Evolutionary conservation across 2,113 vertebrate species (phyloP).

Genomic region (Numenius arquata): DNA sequence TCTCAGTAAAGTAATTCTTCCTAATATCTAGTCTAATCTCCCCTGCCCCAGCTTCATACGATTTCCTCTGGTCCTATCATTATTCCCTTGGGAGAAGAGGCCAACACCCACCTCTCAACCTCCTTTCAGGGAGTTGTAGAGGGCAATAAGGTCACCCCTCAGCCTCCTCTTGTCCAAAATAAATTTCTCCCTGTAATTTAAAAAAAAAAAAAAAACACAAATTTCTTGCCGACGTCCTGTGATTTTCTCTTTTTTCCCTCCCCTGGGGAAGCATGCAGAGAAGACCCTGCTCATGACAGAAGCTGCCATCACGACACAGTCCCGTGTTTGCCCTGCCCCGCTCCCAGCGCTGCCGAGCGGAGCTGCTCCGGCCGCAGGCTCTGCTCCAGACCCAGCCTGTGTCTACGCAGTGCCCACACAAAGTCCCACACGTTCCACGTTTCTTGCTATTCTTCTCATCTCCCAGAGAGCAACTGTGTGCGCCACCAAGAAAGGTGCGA

Average conservation of each 20-base stretch:
- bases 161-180: too few relatives aligned
- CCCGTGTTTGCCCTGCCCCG: accelerated
- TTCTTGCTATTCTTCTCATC: neutral
- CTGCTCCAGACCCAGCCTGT: neutral
- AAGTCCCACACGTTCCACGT: accelerated
- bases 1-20: too few relatives aligned
- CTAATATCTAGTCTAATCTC: too few relatives aligned
- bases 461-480: neutral
- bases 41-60: too few relatives aligned
- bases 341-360: accelerated
- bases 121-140: too few relatives aligned
- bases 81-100: too few relatives aligned
- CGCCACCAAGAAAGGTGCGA: neutral
- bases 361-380: neutral
- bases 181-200: neutral
- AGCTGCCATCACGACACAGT: accelerated
- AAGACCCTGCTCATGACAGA: neutral
- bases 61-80: too few relatives aligned
- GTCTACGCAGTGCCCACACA: accelerated
- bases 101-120: too few relatives aligned
- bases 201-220: neutral
- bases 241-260: neutral
- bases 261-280: neutral
- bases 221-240: neutral
- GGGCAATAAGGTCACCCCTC: too few relatives aligned